These are phyloP conservation scores for Lanius collurio DNA, from an alignment of 2,113 vertebrate species.

Conservation along the genomic window DNA sequence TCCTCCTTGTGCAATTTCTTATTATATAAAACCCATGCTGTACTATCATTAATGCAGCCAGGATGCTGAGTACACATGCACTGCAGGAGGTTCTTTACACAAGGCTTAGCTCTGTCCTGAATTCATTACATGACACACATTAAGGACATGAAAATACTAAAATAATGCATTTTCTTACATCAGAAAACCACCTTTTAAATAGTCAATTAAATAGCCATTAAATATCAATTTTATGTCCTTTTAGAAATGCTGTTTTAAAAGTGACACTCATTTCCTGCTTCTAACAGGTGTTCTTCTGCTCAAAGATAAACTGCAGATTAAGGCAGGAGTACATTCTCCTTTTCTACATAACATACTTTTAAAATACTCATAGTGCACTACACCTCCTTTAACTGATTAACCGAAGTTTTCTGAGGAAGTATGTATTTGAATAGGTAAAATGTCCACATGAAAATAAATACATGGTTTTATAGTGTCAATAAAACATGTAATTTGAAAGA, in stretches of 20 bases:
- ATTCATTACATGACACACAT: background rate
- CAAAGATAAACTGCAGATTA: background rate
- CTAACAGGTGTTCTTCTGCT: background rate
- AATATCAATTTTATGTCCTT: background rate
- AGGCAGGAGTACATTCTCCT: background rate
- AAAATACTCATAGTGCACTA: background rate
- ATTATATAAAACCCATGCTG: background rate
- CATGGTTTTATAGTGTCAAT: background rate
- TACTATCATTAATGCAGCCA: background rate
- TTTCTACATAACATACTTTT: background rate
- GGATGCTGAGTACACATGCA: background rate
- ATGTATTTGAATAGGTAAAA: background rate
- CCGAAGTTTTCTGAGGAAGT: background rate
- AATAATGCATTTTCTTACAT: background rate
- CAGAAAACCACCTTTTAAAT: background rate
- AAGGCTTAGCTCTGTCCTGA: background rate
- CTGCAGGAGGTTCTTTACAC: background rate
- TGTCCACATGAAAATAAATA: background rate
- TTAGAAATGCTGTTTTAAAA: background rate
- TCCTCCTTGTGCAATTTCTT: background rate
- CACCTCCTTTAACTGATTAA: background rate
- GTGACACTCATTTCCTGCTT: background rate
- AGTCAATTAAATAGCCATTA: conserved; percentile 9
- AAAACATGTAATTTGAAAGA: background rate
- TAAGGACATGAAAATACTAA: background rate